These are phyloP conservation scores for Rhabditophanes sp. DNA, from an alignment of 2,888 invertebrate genomes.

Conservation along the genomic window DNA sequence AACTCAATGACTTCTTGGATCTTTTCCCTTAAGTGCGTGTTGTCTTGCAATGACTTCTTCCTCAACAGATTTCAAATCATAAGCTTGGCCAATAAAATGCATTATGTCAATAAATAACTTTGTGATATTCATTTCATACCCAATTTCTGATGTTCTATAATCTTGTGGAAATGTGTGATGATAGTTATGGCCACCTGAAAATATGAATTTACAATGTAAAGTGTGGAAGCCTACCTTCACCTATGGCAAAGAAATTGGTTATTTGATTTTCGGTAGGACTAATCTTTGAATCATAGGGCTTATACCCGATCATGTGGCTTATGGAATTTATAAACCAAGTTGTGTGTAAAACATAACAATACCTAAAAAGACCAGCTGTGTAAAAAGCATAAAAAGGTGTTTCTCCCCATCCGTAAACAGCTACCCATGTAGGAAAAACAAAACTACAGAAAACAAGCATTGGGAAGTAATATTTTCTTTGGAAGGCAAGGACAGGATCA, in stretches of 20 bases:
- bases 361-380: constrained; percentile 63
- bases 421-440: constrained; percentile 62
- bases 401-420: constrained; percentile 71
- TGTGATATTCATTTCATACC: constrained; percentile 43
- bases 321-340: constrained; percentile 91
- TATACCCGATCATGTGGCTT: constrained; percentile 76
- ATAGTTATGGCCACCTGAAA: constrained; percentile 24
- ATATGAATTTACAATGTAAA: too few relatives aligned
- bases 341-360: constrained; percentile 68
- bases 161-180: constrained; percentile 49
- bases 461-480: constrained; percentile 67
- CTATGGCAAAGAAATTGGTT: too few relatives aligned
- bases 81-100: constrained; percentile 28
- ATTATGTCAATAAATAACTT: constrained; percentile 26
- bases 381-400: constrained; percentile 62
- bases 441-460: constrained; percentile 66
- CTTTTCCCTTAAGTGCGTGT: too few relatives aligned
- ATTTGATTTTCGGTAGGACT: constrained; percentile 30
- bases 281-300: constrained; percentile 64
- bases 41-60: constrained; percentile 23
- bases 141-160: constrained; percentile 36
- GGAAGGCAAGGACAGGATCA: constrained; percentile 65
- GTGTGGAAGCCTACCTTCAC: too few relatives aligned
- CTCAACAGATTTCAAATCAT: constrained; percentile 25
- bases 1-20: too few relatives aligned